These are phyloP conservation scores for Pachydiplax longipennis DNA, from an alignment of 2,888 invertebrate species.

Conservation along the genomic window DNA sequence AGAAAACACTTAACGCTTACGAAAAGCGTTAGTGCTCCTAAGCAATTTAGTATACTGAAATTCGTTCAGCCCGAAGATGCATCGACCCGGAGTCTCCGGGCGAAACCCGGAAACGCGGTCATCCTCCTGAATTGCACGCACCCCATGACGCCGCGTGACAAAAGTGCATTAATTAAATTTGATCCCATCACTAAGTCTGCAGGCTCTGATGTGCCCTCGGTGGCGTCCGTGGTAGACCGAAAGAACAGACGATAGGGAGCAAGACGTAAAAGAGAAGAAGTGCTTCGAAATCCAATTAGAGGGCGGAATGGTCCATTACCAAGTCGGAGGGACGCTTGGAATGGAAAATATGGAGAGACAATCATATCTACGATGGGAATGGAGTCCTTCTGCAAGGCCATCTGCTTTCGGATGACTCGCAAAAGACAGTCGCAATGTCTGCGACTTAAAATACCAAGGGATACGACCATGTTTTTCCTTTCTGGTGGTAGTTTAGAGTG, in stretches of 20 bases:
- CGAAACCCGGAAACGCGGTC: too few species aligned
- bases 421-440: too few species aligned
- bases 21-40: too few species aligned
- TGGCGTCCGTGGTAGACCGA: neutral
- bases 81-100: neutral
- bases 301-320: neutral
- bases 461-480: too few species aligned
- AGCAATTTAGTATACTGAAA: too few species aligned
- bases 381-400: too few species aligned
- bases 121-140: neutral
- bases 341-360: neutral
- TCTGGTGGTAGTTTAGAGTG: too few species aligned
- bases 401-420: too few species aligned
- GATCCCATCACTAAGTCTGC: neutral
- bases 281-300: neutral
- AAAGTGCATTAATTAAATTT: slow-evolving; percentile 30
- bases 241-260: neutral
- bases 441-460: too few species aligned
- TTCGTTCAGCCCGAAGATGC: too few species aligned
- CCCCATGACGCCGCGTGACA: neutral
- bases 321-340: neutral
- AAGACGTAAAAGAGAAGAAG: neutral
- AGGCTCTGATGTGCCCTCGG: neutral
- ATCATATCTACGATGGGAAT: too few species aligned
- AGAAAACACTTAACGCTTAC: too few species aligned